Conservation (phyloP, 2,113 vertebrate species). For the Mirza zaza region DNA sequence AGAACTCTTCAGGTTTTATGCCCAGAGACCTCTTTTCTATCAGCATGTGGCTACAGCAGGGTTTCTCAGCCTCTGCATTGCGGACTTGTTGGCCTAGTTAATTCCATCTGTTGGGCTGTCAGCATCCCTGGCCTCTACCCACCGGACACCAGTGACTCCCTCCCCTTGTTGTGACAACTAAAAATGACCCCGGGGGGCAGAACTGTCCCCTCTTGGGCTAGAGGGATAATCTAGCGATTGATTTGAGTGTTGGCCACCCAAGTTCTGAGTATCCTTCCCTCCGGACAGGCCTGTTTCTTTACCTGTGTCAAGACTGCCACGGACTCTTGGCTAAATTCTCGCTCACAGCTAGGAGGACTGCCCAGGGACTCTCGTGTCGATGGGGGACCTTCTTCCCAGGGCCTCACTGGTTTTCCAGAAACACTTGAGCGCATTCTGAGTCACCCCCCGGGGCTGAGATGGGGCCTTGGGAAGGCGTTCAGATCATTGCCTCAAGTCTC, state of each 20-base stretch:
- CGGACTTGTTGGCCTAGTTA: background rate
- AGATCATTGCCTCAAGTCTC: fast-evolving
- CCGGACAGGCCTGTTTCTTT: background rate
- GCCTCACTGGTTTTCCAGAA: background rate
- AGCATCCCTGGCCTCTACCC: background rate
- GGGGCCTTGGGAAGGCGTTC: background rate
- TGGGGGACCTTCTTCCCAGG: background rate
- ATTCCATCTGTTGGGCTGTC: background rate
- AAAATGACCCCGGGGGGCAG: background rate
- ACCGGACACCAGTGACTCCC: background rate
- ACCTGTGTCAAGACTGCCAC: fast-evolving
- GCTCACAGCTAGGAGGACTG: background rate
- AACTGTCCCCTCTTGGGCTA: fast-evolving
- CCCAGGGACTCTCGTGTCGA: fast-evolving
- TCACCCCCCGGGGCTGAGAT: background rate
- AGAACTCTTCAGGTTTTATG: background rate
- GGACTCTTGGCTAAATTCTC: background rate
- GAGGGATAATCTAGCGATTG: background rate
- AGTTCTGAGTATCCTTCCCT: background rate
- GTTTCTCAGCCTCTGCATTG: fast-evolving
- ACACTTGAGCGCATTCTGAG: background rate
- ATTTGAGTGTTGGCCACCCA: fast-evolving
- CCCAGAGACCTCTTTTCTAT: background rate
- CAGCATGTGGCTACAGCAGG: too few relatives aligned
- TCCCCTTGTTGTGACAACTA: background rate